Percentiles rank a stretch among this genome's conserved stretches.
These are phyloP conservation scores for Luehdorfia chinensis DNA, from an alignment of 1,140 invertebrate genomes.

Conservation along the genomic window DNA sequence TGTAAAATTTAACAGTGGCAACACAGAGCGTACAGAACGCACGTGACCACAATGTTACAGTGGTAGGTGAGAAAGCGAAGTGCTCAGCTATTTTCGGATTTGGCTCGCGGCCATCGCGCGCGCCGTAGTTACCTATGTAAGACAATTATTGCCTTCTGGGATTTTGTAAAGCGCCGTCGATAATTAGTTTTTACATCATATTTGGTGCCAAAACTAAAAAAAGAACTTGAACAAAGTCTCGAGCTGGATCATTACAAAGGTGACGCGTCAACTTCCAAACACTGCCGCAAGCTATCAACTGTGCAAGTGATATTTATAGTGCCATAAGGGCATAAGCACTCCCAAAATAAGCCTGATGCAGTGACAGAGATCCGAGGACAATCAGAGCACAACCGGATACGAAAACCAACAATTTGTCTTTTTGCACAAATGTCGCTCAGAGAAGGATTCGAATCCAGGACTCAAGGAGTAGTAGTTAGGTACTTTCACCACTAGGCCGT, in stretches of 20 bases:
- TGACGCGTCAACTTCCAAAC: no score
- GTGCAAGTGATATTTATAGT: no score
- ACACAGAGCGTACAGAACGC: slow-evolving; percentile 34
- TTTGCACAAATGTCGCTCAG: no score
- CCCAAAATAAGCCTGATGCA: no score
- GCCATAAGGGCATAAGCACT: no score
- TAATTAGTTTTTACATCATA: slow-evolving; percentile 10
- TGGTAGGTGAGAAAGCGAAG: slow-evolving; percentile 53
- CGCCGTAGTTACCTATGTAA: slow-evolving; percentile 51
- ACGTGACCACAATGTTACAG: slow-evolving; percentile 55
- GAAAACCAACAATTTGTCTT: no score
- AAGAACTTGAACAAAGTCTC: neutral
- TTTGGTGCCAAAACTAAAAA: slow-evolving; percentile 13
- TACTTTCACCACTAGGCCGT: no score
- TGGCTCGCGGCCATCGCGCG: slow-evolving; percentile 51
- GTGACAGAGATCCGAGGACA: no score
- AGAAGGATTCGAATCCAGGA: no score
- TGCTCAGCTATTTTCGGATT: slow-evolving; percentile 50
- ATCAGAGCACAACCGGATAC: no score
- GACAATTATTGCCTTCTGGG: slow-evolving; percentile 45
- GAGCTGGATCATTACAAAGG: neutral
- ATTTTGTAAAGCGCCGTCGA: slow-evolving; percentile 18
- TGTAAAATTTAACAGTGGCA: slow-evolving; percentile 17
- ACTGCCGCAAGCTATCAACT: no score
- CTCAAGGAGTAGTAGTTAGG: no score